phyloP scores from a whole-genome alignment of 1,140 invertebrate genomes.

The Pissodes strobi region DNA sequence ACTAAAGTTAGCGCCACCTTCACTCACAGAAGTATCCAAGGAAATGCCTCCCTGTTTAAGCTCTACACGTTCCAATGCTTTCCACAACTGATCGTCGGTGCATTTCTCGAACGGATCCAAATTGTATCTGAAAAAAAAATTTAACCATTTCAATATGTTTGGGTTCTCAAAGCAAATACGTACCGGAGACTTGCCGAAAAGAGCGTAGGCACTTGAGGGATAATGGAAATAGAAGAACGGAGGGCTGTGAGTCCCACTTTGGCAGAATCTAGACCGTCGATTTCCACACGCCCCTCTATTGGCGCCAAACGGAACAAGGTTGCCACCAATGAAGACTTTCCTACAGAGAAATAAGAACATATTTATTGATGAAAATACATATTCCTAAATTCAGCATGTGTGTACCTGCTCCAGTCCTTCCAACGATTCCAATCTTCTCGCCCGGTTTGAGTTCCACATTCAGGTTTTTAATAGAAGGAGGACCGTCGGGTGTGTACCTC shows the following conservation, averaged over 20 bases:
- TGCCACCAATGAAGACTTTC: constrained; percentile 79
- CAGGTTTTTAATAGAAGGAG: constrained; percentile 72
- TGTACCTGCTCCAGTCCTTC: constrained; percentile 72
- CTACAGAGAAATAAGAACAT: no score
- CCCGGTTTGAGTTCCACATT: constrained; percentile 65
- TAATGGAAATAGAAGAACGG: constrained; percentile 76
- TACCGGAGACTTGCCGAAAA: constrained; percentile 78
- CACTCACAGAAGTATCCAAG: constrained; percentile 58
- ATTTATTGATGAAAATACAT: no score
- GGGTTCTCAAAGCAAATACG: no score
- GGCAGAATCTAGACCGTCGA: constrained; percentile 71
- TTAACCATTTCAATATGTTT: no score
- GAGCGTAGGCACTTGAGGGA: constrained; percentile 83
- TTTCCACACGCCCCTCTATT: constrained; percentile 70
- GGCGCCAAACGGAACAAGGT: constrained; percentile 71
- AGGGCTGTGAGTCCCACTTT: constrained; percentile 71
- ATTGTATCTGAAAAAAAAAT: constrained; percentile 69
- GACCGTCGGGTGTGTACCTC: constrained; percentile 58
- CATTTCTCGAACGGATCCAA: constrained; percentile 80
- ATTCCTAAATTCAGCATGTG: no score
- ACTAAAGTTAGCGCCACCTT: constrained; percentile 74
- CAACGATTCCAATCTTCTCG: constrained; percentile 73
- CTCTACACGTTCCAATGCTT: constrained; percentile 62
- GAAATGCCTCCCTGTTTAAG: constrained; percentile 39
- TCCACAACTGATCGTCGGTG: constrained; percentile 67